Conservation (phyloP, 2,888 invertebrate species). For the Tuberolachnus salignus region DNA sequence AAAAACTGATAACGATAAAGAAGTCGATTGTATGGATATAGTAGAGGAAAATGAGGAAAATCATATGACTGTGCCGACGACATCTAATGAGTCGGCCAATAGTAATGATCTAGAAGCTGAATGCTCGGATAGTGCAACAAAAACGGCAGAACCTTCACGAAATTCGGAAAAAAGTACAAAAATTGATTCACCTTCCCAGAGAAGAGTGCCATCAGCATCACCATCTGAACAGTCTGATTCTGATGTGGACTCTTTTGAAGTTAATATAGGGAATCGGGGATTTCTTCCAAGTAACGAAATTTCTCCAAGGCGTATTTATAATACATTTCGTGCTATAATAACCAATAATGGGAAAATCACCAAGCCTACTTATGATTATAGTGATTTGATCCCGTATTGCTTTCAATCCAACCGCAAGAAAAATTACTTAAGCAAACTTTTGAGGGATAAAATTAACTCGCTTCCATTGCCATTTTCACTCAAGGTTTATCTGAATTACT, state of each 20-base stretch:
- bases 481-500: conserved; percentile 16
- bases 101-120: conserved; percentile 34
- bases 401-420: neutral
- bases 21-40: no score
- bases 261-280: no score
- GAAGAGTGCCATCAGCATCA: neutral
- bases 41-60: no score
- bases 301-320: no score
- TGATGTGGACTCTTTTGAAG: no score
- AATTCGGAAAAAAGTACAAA: conserved; percentile 2
- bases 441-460: conserved; percentile 21
- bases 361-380: no score
- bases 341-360: no score
- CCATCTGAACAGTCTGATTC: neutral
- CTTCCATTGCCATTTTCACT: conserved; percentile 22
- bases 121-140: neutral
- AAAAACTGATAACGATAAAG: no score
- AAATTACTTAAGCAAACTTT: conserved; percentile 15
- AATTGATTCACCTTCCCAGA: neutral
- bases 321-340: no score
- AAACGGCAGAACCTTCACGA: conserved; percentile 10
- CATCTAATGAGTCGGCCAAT: conserved; percentile 13
- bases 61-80: no score
- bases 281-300: no score
- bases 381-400: neutral